phyloP scores from a whole-genome alignment of 1,140 invertebrate genomes.

The Drosophila asahinai region DNA sequence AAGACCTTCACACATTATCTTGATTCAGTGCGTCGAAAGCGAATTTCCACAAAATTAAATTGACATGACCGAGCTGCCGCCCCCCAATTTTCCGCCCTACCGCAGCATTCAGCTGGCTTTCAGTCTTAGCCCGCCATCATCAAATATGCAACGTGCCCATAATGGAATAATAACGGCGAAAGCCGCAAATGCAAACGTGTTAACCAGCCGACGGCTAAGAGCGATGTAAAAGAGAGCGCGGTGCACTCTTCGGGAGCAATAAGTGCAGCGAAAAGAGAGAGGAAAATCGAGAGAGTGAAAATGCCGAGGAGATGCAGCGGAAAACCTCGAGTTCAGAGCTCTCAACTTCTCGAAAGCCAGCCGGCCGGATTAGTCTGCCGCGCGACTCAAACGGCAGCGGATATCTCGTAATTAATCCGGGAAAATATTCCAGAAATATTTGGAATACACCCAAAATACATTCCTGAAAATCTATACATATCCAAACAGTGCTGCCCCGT shows the following conservation, averaged over 20 bases:
- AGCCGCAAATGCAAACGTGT: constrained; percentile 58
- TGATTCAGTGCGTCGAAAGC: constrained; percentile 46
- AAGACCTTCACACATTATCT: constrained; percentile 42
- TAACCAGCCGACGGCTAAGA: constrained; percentile 22
- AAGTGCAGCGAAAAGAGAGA: constrained; percentile 62
- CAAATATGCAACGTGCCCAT: constrained; percentile 61
- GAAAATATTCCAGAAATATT: constrained; percentile 13
- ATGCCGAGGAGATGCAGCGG: constrained; percentile 35
- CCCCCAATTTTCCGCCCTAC: constrained; percentile 14
- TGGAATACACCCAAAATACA: constrained; percentile 32
- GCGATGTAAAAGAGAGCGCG: constrained; percentile 13
- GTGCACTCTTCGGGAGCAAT: constrained; percentile 18
- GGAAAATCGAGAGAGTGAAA: constrained; percentile 24
- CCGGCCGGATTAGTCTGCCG: constrained; percentile 74
- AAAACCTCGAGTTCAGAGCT: constrained; percentile 31
- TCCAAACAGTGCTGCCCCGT: not conserved
- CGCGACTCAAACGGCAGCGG: constrained; percentile 69
- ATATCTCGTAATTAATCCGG: constrained; percentile 11
- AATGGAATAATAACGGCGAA: constrained; percentile 69
- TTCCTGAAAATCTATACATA: constrained; percentile 40
- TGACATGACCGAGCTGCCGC: constrained; percentile 28
- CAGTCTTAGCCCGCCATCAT: constrained; percentile 5
- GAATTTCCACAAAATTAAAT: constrained; percentile 48
- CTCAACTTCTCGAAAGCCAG: constrained; percentile 46
- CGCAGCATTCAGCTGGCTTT: constrained; percentile 14